phyloP scores from a whole-genome alignment of 2,888 invertebrate species.

The Allygus modestus region DNA sequence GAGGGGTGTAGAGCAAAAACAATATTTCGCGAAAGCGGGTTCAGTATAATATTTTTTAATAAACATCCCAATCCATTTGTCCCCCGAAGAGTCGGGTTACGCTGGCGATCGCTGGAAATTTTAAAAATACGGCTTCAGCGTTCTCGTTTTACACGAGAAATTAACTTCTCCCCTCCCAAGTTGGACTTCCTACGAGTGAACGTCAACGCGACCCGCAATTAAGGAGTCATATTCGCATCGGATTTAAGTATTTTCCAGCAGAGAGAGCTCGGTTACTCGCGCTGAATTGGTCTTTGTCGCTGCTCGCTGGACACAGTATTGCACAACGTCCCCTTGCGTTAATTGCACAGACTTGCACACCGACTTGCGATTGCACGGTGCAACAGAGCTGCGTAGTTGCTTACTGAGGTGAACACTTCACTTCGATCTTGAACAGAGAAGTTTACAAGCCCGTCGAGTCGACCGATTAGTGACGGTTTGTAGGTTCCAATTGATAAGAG shows the following conservation, averaged over 20 bases:
- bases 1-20: no score
- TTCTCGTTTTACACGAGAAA: not conserved
- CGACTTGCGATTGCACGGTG: not conserved
- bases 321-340: not conserved
- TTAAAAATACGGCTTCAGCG: not conserved
- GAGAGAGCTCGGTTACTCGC: not conserved
- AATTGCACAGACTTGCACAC: not conserved
- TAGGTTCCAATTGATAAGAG: no score
- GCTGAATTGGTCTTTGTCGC: not conserved
- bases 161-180: not conserved
- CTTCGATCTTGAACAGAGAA: no score
- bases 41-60: no score
- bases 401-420: no score
- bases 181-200: not conserved
- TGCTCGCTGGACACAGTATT: constrained; percentile 15
- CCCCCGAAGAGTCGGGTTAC: no score
- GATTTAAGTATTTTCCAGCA: constrained; percentile 10
- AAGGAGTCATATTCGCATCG: constrained; percentile 14
- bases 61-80: no score
- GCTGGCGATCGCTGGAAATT: no score
- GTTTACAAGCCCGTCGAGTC: no score
- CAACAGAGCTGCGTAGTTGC: no score
- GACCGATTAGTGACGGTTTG: no score
- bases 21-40: no score
- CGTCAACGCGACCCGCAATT: constrained; percentile 32